phyloP scores from a whole-genome alignment of 2,888 invertebrate genomes.

The Ellobium chinense region DNA sequence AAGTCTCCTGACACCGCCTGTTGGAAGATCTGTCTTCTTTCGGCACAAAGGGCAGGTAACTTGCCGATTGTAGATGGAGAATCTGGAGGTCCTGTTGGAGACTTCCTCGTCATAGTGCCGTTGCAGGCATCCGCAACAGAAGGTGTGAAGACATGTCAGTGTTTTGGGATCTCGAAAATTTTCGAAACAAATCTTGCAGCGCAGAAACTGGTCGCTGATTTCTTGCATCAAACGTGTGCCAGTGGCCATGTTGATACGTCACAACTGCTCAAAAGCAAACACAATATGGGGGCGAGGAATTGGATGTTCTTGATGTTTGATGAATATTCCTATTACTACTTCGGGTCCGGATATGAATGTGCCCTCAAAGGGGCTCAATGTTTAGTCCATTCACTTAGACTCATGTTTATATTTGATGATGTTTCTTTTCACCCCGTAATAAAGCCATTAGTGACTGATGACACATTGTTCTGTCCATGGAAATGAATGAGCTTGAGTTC shows the following conservation, averaged over 20 bases:
- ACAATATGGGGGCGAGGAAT: too few species aligned
- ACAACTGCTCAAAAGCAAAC: too few species aligned
- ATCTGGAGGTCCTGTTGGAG: slow-evolving; percentile 64
- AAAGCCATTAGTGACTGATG: too few species aligned
- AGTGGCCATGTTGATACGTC: slow-evolving; percentile 67
- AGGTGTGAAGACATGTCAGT: slow-evolving; percentile 76
- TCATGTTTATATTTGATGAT: too few species aligned
- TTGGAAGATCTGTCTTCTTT: slow-evolving; percentile 75
- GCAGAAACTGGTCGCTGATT: slow-evolving; percentile 77
- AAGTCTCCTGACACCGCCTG: slow-evolving; percentile 74
- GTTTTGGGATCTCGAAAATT: slow-evolving; percentile 77
- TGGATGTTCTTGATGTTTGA: too few species aligned
- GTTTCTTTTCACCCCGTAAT: too few species aligned
- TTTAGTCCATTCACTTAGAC: too few species aligned
- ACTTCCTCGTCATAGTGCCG: slow-evolving; percentile 74
- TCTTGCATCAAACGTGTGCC: slow-evolving; percentile 75
- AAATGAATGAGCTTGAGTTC: too few species aligned
- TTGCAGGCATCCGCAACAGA: slow-evolving; percentile 76
- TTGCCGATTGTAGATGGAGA: slow-evolving; percentile 68
- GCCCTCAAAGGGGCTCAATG: too few species aligned
- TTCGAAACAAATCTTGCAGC: slow-evolving; percentile 77
- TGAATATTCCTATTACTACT: too few species aligned
- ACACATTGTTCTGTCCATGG: too few species aligned
- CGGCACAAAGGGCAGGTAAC: slow-evolving; percentile 77
- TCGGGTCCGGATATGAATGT: too few species aligned